phyloP scores from a whole-genome alignment of 2,888 invertebrate species.

The Aricia artaxerxes region DNA sequence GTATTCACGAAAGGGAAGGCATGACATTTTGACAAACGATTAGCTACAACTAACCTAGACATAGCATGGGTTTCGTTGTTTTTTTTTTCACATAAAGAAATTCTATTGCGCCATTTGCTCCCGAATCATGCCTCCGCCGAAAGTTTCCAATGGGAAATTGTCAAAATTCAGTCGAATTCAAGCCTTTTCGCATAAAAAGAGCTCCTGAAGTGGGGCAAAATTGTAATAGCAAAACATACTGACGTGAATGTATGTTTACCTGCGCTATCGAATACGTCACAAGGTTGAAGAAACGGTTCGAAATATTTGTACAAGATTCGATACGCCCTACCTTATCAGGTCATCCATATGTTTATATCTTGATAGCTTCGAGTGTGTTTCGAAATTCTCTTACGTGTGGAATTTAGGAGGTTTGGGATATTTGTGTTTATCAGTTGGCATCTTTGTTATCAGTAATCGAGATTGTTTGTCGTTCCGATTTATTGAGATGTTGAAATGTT shows the following conservation, averaged over 20 bases:
- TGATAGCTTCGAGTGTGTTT: slow-evolving; percentile 14
- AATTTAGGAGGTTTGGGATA: not conserved
- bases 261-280: slow-evolving; percentile 18
- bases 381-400: not conserved
- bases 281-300: not conserved
- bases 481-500: not conserved
- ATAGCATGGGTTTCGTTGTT: no score
- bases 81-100: no score
- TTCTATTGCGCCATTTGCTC: no score
- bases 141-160: not conserved
- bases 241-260: slow-evolving; percentile 20
- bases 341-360: not conserved
- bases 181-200: not conserved
- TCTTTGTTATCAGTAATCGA: not conserved
- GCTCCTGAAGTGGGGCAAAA: not conserved
- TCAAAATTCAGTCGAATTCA: not conserved
- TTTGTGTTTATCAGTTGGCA: not conserved
- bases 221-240: not conserved
- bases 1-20: no score
- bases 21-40: no score
- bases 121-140: no score
- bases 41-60: no score
- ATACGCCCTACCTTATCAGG: not conserved
- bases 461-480: not conserved
- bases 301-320: slow-evolving; percentile 24